A percentile compares a stretch with the other conserved stretches of the same genome.
Evolutionary conservation across 2,113 vertebrate species (phyloP).

Genomic region (Oncorhynchus keta): DNA sequence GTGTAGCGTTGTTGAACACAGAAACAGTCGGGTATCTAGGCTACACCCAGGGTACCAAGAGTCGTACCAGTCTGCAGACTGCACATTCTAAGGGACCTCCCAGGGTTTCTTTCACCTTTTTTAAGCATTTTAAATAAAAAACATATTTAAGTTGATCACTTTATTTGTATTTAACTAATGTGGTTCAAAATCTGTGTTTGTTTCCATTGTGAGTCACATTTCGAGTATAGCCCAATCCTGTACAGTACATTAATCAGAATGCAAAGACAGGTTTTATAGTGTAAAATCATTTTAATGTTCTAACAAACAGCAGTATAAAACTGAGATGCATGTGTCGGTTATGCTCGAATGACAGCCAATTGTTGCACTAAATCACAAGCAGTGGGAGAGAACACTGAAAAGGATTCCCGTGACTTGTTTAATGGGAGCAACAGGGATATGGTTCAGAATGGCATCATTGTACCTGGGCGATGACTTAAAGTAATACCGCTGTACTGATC

Average conservation of each 20-base stretch:
- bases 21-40: too few relatives aligned
- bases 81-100: slow-evolving; percentile 30
- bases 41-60: not conserved
- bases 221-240: not conserved
- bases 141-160: slow-evolving; percentile 24
- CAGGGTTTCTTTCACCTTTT: slow-evolving; percentile 22
- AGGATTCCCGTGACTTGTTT: not conserved
- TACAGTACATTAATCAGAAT: not conserved
- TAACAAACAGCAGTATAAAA: not conserved
- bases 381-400: not conserved
- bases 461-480: too few relatives aligned
- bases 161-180: slow-evolving; percentile 10
- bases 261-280: not conserved
- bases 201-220: not conserved
- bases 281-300: not conserved
- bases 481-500: not conserved
- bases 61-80: slow-evolving; percentile 30
- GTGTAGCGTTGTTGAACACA: too few relatives aligned
- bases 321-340: not conserved
- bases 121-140: slow-evolving; percentile 47
- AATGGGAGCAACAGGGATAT: not conserved
- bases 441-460: not conserved
- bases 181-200: not conserved
- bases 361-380: not conserved
- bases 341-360: not conserved